These are phyloP conservation scores for Calonectris borealis DNA, from an alignment of 2,113 vertebrate genomes.

Conservation along the genomic window DNA sequence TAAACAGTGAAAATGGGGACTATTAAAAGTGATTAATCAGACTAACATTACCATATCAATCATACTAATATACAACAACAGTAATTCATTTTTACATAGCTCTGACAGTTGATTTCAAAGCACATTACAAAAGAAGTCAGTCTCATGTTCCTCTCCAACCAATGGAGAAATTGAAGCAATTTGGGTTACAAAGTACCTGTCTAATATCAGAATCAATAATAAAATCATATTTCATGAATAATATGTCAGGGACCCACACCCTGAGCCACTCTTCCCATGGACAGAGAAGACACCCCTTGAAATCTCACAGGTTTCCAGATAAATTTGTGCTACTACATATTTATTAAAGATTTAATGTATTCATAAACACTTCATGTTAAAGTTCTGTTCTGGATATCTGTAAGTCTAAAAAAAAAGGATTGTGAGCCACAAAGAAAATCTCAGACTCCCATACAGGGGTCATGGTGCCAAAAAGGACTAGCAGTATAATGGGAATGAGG, in stretches of 20 bases:
- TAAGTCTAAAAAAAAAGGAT: not conserved
- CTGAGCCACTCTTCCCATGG: not conserved
- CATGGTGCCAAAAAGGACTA: not conserved
- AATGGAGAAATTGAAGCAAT: not conserved
- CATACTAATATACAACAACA: not conserved
- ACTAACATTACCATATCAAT: not conserved
- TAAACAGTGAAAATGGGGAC: not conserved
- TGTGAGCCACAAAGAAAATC: not conserved
- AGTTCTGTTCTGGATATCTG: not conserved
- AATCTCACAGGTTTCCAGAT: not conserved
- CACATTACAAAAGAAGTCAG: not conserved
- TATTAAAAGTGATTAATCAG: not conserved
- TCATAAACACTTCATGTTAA: not conserved
- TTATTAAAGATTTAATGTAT: not conserved
- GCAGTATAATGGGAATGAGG: not conserved
- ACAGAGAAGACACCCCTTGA: not conserved
- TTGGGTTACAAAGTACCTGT: not conserved
- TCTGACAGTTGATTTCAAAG: not conserved
- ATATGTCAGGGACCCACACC: not conserved
- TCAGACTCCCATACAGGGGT: rapidly evolving
- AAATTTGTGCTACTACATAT: not conserved
- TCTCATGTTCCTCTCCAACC: not conserved
- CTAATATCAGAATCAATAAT: not conserved
- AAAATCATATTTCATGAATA: not conserved
- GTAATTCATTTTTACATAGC: not conserved